Evolutionary conservation across 1,140 invertebrate species (phyloP).

Genomic region (Lepidostoma basale): DNA sequence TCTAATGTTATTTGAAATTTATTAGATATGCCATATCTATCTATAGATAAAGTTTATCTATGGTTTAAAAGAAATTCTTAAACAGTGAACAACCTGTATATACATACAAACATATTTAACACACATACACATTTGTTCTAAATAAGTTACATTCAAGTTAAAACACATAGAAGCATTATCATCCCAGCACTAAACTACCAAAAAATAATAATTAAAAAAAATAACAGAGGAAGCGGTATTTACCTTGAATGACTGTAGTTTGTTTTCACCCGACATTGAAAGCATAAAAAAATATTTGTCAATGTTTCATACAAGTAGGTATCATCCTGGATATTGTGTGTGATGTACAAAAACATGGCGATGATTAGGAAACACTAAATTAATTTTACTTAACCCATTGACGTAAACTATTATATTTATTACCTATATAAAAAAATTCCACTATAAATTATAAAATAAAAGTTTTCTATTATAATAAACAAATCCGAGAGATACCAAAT

Average conservation of each 20-base stretch:
- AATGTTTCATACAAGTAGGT: constrained; percentile 34
- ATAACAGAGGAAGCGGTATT: constrained; percentile 41
- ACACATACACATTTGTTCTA: constrained; percentile 12
- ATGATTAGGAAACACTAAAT: constrained; percentile 1
- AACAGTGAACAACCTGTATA: neutral
- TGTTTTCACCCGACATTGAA: constrained; percentile 46
- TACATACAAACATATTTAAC: neutral
- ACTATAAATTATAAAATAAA: too few species aligned
- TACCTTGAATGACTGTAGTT: constrained; percentile 47
- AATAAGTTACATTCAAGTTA: constrained; percentile 14
- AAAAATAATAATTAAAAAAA: constrained; percentile 39
- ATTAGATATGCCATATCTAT: neutral
- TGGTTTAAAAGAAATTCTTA: neutral
- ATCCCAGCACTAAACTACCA: constrained; percentile 40
- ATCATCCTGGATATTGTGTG: constrained; percentile 8
- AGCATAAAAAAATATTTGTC: constrained; percentile 46
- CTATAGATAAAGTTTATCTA: too few species aligned
- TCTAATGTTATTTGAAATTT: too few species aligned
- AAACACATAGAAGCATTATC: constrained; percentile 30
- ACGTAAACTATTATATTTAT: too few species aligned
- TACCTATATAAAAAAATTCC: too few species aligned
- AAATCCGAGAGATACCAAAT: too few species aligned
- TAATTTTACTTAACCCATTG: too few species aligned
- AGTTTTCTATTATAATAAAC: too few species aligned
- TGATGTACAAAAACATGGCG: neutral